These are phyloP conservation scores for Caretta caretta DNA, from an alignment of 2,113 vertebrate genomes.

Conservation along the genomic window DNA sequence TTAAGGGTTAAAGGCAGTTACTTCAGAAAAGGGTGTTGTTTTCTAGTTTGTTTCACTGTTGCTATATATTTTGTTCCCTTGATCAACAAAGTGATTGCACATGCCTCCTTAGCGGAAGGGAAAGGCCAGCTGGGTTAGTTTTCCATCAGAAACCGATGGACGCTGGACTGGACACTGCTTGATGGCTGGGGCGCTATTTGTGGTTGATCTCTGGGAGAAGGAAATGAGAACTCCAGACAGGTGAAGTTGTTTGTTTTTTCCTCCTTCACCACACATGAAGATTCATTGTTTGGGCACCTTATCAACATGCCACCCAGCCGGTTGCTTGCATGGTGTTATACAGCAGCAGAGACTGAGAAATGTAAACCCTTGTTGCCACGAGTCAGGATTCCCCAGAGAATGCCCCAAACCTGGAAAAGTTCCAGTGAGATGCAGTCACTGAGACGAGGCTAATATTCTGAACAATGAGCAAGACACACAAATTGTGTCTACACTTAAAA, in stretches of 20 bases:
- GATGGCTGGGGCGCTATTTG: no score
- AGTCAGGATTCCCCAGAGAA: background rate
- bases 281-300: background rate
- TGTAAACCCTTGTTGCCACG: background rate
- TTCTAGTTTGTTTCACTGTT: background rate
- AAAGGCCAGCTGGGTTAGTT: background rate
- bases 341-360: background rate
- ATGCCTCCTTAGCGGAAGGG: background rate
- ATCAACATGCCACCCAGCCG: background rate
- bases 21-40: background rate
- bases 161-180: background rate
- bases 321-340: background rate
- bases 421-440: background rate
- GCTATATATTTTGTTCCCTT: background rate
- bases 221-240: background rate
- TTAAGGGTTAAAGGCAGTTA: background rate
- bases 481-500: fast-evolving
- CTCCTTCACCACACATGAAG: background rate
- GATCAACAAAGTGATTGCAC: background rate
- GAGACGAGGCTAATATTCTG: background rate
- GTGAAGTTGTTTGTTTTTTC: fast-evolving
- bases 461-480: background rate
- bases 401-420: background rate
- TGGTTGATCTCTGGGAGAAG: background rate
- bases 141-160: background rate